These are phyloP conservation scores for Trichopria drosophilae DNA, from an alignment of 2,888 invertebrate species.

Conservation along the genomic window DNA sequence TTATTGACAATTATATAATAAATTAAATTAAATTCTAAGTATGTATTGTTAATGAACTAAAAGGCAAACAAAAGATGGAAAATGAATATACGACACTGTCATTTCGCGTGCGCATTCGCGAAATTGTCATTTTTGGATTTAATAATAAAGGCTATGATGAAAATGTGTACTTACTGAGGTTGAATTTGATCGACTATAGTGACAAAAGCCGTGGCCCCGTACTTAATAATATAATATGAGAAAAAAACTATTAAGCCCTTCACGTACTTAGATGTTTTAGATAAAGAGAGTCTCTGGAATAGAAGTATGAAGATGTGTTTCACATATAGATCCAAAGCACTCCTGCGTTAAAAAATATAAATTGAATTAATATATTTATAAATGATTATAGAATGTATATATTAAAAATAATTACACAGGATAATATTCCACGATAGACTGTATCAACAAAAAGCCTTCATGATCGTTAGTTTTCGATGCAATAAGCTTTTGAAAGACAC, in stretches of 20 bases:
- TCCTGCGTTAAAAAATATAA: conserved; percentile 60
- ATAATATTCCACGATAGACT: conserved; percentile 80
- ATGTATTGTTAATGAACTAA: too few species aligned
- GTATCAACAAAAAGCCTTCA: conserved; percentile 91
- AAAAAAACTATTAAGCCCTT: conserved; percentile 90
- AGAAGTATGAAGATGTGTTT: conserved; percentile 88
- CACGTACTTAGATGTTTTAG: conserved; percentile 94
- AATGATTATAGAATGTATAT: conserved; percentile 6
- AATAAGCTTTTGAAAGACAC: conserved; percentile 95
- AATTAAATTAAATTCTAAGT: too few species aligned
- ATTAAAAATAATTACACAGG: conserved; percentile 67
- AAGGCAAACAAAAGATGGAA: too few species aligned
- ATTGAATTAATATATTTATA: conserved; percentile 6
- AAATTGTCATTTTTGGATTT: too few species aligned
- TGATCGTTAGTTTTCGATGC: conserved; percentile 94
- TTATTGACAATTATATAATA: too few species aligned
- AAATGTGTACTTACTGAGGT: conserved; percentile 66
- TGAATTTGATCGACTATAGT: conserved; percentile 85
- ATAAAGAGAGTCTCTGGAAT: conserved; percentile 90
- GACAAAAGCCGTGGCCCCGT: conserved; percentile 75
- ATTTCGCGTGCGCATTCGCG: too few species aligned
- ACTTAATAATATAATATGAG: conserved; percentile 80
- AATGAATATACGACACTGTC: too few species aligned
- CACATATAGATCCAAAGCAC: conserved; percentile 73
- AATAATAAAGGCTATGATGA: too few species aligned